Base-by-base conservation (phyloP, 1,140 invertebrate genomes). In the Pogonus chalceus region DNA sequence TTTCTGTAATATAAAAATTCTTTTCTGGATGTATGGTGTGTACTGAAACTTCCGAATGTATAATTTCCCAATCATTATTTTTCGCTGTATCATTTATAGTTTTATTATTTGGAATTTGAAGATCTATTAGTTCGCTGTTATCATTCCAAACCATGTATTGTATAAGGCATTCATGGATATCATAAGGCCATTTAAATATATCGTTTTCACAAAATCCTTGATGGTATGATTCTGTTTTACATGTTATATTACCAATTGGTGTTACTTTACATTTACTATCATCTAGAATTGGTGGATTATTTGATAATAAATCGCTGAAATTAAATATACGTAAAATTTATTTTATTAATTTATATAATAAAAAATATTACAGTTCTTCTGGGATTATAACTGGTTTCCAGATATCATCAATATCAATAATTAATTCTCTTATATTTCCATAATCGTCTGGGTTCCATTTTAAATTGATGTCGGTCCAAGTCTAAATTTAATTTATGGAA, bases 381-480 rank as follows among this genome's bases (percentile, higher is more conserved):
- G 26, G 26, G 4, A 31, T 14, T 31, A 31, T 14, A 31, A 7
- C 4, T 31, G 26, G 26, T 31, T 31, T 31, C 26, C 26, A 31
- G 14, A 78, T 67, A 18, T 73, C 66, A 18, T 58, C 54, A 26
- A 61, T 68, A 22, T 64, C 64, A 9, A 74, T 55, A 51, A 72
- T 65, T 47, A 75, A 62, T 35, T 53, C 52, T 10, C 53, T 60
- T 2, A 78, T 63, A 0, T 61, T 60, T 0, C 71, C 68, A 48
- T 70, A 75, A 23, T 76, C 66, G 3, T 63, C 64, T 0, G 72
- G 66, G 23, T 66, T 67, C 76, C 76, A 78, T 37, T 61, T 69
- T 0, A 77, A 61, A 61, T 73, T 69, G 16, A 65, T 58, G 53
- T 77, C 75, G 1, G 21, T 57, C 76, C 75, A 78, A 31, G 24